A percentile compares a stretch with the other conserved stretches of the same genome.
These are phyloP conservation scores for Thunnus albacares DNA, from an alignment of 2,797 vertebrate species.

Conservation along the genomic window DNA sequence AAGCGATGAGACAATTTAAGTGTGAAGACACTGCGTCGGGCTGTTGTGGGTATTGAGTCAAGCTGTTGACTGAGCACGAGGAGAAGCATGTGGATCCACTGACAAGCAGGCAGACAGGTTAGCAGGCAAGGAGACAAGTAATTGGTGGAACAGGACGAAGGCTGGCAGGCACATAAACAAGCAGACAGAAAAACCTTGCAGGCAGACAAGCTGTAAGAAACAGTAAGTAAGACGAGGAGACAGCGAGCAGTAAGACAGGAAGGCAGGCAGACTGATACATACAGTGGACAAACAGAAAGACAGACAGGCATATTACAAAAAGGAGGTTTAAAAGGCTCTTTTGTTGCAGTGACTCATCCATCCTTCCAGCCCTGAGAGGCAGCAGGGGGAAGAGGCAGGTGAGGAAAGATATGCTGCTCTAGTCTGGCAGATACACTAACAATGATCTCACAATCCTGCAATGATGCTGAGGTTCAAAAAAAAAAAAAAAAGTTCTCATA, in stretches of 20 bases:
- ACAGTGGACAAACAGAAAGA: conserved; percentile 20
- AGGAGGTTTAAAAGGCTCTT: conserved; percentile 39
- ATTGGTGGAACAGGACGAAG: conserved; percentile 28
- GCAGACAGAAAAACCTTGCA: background rate
- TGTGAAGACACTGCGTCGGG: background rate
- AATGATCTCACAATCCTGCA: conserved; percentile 26
- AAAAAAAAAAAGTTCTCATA: conserved; percentile 11
- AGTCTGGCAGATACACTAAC: conserved; percentile 19
- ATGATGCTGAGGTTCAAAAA: conserved; percentile 6
- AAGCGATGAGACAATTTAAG: background rate
- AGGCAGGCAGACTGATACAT: conserved; percentile 3
- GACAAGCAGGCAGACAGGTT: conserved; percentile 37
- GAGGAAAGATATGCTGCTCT: conserved; percentile 43
- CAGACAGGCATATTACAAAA: conserved; percentile 29
- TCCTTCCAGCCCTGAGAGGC: conserved; percentile 36
- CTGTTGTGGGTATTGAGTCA: conserved; percentile 33
- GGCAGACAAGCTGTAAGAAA: conserved; percentile 9
- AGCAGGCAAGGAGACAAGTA: conserved; percentile 37
- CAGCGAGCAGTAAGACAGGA: background rate
- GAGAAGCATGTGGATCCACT: conserved; percentile 32
- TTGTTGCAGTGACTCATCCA: conserved; percentile 54
- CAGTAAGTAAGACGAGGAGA: background rate
- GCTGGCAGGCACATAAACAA: conserved; percentile 27
- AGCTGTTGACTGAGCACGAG: conserved; percentile 44
- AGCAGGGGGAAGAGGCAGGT: conserved; percentile 43